Conservation (phyloP, 1,140 invertebrate genomes). For the Penaeus chinensis region DNA sequence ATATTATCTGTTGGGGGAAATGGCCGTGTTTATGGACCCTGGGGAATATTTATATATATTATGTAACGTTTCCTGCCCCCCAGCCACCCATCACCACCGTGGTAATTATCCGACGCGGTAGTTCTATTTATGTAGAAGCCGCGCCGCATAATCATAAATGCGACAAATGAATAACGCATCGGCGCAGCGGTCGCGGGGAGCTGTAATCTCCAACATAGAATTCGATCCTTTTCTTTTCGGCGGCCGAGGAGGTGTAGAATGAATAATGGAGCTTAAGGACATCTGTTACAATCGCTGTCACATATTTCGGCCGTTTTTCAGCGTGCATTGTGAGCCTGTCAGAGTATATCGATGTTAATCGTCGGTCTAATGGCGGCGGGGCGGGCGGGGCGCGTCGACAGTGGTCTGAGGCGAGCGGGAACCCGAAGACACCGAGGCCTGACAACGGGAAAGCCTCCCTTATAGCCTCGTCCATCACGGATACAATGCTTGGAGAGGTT, state of each 20-base stretch:
- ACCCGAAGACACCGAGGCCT: too few relatives aligned
- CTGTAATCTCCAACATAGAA: slow-evolving; percentile 4
- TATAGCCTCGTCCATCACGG: too few relatives aligned
- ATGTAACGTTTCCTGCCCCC: too few relatives aligned
- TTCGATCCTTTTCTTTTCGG: slow-evolving; percentile 42
- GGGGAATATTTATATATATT: too few relatives aligned
- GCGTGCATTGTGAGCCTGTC: slow-evolving; percentile 27
- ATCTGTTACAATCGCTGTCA: slow-evolving; percentile 48
- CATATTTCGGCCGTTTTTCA: slow-evolving; percentile 41
- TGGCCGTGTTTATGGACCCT: not conserved
- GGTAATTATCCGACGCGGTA: too few relatives aligned
- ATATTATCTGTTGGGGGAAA: not conserved
- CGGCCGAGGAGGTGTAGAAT: slow-evolving; percentile 36
- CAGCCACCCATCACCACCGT: too few relatives aligned
- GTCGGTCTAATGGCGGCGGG: slow-evolving; percentile 22
- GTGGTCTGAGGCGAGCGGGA: too few relatives aligned
- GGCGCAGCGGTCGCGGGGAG: not conserved
- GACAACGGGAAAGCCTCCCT: too few relatives aligned
- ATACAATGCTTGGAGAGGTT: too few relatives aligned
- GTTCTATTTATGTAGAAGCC: too few relatives aligned
- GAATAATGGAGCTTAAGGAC: slow-evolving; percentile 37
- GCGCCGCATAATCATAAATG: too few relatives aligned
- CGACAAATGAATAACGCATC: not conserved
- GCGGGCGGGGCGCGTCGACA: not conserved
- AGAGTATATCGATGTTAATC: slow-evolving; percentile 47